Evolutionary conservation across 2,888 invertebrate species (phyloP).

Genomic region (Endomychus coccineus): DNA sequence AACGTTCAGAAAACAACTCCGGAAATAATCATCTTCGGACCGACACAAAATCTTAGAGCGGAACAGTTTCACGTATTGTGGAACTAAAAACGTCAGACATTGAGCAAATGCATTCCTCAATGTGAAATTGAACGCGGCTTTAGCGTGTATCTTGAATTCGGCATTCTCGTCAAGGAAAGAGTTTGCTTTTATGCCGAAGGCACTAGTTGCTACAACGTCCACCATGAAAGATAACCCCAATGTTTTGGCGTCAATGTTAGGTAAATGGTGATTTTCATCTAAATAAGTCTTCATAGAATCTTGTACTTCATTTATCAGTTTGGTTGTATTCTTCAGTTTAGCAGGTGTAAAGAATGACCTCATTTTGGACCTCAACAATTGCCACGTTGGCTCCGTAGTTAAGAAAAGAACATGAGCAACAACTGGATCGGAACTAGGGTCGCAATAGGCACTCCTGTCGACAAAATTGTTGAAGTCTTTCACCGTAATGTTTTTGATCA

Average conservation of each 20-base stretch:
- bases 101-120: no score
- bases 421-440: constrained; percentile 41
- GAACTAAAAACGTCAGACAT: no score
- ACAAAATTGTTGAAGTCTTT: constrained; percentile 46
- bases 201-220: constrained; percentile 43
- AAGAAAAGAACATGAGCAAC: constrained; percentile 42
- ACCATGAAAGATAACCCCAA: constrained; percentile 40
- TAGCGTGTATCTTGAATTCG: constrained; percentile 37
- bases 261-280: constrained; percentile 4
- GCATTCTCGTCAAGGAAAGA: constrained; percentile 37
- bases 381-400: constrained; percentile 48
- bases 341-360: constrained; percentile 50
- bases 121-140: constrained; percentile 33
- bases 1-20: constrained; percentile 28
- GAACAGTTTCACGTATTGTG: no score
- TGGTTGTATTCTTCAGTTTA: constrained; percentile 49
- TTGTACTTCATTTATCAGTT: constrained; percentile 41
- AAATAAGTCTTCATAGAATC: constrained; percentile 28
- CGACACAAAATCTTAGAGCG: constrained; percentile 28
- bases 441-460: constrained; percentile 42
- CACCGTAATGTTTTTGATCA: constrained; percentile 44
- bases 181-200: constrained; percentile 43
- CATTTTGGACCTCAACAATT: constrained; percentile 45
- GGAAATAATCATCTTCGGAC: constrained; percentile 28
- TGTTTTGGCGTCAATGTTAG: constrained; percentile 32